phyloP scores from a whole-genome alignment of 2,888 invertebrate genomes.

The Leptogaster cylindrica region DNA sequence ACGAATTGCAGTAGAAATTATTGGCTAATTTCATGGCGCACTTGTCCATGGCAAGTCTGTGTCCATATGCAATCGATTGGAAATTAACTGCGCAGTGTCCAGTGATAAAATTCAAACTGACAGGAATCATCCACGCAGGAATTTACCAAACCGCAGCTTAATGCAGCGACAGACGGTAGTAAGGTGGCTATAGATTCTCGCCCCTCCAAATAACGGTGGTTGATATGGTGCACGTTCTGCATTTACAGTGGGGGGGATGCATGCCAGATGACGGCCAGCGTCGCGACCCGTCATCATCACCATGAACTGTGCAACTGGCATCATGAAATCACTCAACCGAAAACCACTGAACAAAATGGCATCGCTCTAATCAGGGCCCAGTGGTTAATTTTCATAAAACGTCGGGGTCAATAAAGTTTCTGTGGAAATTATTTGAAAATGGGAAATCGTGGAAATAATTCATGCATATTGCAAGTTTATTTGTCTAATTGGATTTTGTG shows the following conservation, averaged over 20 bases:
- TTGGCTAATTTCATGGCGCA: background rate
- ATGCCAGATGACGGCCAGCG: background rate
- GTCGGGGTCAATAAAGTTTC: slow-evolving; percentile 2
- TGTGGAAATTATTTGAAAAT: no score
- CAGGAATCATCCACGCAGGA: slow-evolving; percentile 13
- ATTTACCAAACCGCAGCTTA: slow-evolving; percentile 20
- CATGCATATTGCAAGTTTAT: no score
- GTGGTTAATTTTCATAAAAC: slow-evolving; percentile 24
- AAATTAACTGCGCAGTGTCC: slow-evolving; percentile 12
- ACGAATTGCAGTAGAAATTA: background rate
- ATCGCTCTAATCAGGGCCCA: slow-evolving; percentile 21
- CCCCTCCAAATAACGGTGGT: background rate
- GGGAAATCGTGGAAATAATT: no score
- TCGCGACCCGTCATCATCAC: background rate
- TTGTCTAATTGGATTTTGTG: no score
- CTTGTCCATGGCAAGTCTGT: background rate
- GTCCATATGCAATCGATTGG: no score
- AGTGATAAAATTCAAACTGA: slow-evolving; percentile 1
- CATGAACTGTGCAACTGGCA: background rate
- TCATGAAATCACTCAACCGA: background rate
- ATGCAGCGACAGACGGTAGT: slow-evolving; percentile 25
- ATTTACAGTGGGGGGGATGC: background rate
- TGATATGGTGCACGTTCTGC: background rate
- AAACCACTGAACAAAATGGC: slow-evolving; percentile 24
- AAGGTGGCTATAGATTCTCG: slow-evolving; percentile 16